Conservation (phyloP, 2,797 vertebrate species). For the Sorex maritimensis region DNA sequence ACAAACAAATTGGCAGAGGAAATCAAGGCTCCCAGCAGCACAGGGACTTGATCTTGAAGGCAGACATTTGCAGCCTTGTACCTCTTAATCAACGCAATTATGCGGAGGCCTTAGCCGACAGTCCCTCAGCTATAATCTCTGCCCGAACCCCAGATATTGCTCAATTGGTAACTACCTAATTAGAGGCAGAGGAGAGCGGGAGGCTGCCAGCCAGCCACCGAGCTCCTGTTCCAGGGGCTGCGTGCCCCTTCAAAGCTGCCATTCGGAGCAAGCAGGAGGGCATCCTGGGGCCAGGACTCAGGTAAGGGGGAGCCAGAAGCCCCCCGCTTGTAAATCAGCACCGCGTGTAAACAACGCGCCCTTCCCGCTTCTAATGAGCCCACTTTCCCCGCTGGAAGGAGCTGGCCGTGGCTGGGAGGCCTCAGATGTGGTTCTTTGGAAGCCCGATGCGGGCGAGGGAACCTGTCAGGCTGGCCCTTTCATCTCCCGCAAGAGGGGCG, state of each 20-base stretch:
- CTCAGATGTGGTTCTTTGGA: slow-evolving; percentile 95
- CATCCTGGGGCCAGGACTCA: slow-evolving; percentile 89
- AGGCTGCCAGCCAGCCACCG: slow-evolving; percentile 83
- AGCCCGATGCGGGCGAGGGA: slow-evolving; percentile 93
- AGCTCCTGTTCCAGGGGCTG: slow-evolving; percentile 89
- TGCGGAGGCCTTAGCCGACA: slow-evolving; percentile 91
- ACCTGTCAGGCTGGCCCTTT: slow-evolving; percentile 93
- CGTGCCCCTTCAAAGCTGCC: slow-evolving; percentile 92
- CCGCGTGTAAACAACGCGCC: slow-evolving; percentile 93
- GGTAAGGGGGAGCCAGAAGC: slow-evolving; percentile 91
- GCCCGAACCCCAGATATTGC: slow-evolving; percentile 85
- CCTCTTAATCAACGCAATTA: slow-evolving; percentile 94
- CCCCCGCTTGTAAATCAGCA: slow-evolving; percentile 92
- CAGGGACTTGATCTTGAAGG: slow-evolving; percentile 81
- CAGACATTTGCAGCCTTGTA: slow-evolving; percentile 86
- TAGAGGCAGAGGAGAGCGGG: slow-evolving; percentile 91
- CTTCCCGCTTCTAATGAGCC: slow-evolving; percentile 94
- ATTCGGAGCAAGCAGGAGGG: slow-evolving; percentile 90
- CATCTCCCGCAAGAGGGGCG: slow-evolving; percentile 92
- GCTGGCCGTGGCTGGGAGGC: slow-evolving; percentile 92
- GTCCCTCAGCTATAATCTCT: slow-evolving; percentile 78
- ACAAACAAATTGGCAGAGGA: slow-evolving; percentile 82
- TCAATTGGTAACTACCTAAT: slow-evolving; percentile 91
- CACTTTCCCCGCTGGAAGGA: slow-evolving; percentile 93
- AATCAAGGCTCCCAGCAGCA: slow-evolving; percentile 78